A percentile compares a stretch with the other conserved stretches of the same genome.
phyloP scores from a whole-genome alignment of 2,113 vertebrate genomes.

The Neodon shergylaensis region DNA sequence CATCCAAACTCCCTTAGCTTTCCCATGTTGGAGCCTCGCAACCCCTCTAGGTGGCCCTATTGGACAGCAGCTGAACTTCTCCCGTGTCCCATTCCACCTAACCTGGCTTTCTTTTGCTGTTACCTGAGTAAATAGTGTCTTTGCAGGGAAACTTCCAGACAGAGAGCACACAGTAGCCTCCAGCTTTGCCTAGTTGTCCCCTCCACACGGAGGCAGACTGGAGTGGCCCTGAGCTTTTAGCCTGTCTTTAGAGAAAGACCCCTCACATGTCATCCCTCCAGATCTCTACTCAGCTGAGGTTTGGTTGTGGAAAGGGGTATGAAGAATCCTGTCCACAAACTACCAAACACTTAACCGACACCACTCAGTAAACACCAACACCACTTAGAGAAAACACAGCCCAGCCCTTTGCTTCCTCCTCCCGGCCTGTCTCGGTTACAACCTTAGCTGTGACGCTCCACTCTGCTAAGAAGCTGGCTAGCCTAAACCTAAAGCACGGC shows the following conservation, averaged over 20 bases:
- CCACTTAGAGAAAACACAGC: not conserved
- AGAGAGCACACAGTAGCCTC: not conserved
- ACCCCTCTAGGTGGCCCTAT: slow-evolving; percentile 61
- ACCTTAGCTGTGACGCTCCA: not conserved
- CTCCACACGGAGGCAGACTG: not conserved
- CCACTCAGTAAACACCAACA: not conserved
- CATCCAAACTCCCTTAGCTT: not conserved
- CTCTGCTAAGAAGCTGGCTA: not conserved
- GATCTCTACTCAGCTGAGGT: not conserved
- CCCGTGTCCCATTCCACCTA: too few species aligned
- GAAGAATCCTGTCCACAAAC: not conserved
- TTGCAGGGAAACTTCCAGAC: not conserved
- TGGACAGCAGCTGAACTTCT: not conserved
- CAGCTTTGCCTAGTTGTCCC: not conserved
- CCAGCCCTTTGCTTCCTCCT: not conserved
- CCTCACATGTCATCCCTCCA: not conserved
- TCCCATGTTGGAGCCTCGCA: not conserved
- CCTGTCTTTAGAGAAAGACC: not conserved
- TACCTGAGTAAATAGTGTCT: not conserved
- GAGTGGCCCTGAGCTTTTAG: not conserved
- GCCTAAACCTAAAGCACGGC: not conserved
- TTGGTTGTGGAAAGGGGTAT: not conserved
- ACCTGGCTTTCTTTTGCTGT: not conserved
- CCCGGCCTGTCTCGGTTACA: not conserved
- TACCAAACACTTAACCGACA: not conserved